Conservation (phyloP, 2,888 invertebrate genomes). For the Trachelus stipa region DNA sequence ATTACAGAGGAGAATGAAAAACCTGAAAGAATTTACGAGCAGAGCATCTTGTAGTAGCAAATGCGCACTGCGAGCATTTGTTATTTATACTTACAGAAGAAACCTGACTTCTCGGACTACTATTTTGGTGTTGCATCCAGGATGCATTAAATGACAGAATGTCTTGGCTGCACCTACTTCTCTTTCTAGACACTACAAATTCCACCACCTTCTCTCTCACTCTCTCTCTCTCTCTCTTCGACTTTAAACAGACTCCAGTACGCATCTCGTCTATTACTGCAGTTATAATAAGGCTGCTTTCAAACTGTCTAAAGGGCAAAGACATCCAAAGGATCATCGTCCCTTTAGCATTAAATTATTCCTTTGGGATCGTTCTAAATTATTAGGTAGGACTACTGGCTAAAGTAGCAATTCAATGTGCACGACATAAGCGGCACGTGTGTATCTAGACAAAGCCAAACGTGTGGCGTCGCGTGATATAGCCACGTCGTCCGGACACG, state of each 20-base stretch:
- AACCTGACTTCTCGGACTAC: neutral
- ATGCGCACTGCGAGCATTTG: constrained; percentile 17
- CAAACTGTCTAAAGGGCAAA: neutral
- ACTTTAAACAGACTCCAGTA: neutral
- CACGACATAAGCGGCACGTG: neutral
- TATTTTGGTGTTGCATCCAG: neutral
- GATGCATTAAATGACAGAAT: neutral
- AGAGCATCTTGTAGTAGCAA: constrained; percentile 19
- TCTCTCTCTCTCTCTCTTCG: neutral
- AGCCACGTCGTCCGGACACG: neutral
- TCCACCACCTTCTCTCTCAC: neutral
- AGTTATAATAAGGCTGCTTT: neutral
- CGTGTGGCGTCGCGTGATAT: constrained; percentile 4
- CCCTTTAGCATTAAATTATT: neutral
- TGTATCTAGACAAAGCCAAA: neutral
- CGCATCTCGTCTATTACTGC: neutral
- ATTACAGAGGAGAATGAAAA: constrained; percentile 37
- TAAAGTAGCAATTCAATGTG: neutral
- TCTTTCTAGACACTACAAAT: neutral
- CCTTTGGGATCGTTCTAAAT: neutral
- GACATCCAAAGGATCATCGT: neutral
- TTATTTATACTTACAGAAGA: constrained; percentile 17
- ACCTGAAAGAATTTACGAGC: constrained; percentile 35
- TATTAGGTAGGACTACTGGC: neutral
- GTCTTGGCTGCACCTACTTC: constrained; percentile 8